phyloP scores from a whole-genome alignment of 2,888 invertebrate genomes.

The Horisme vitalbata region DNA sequence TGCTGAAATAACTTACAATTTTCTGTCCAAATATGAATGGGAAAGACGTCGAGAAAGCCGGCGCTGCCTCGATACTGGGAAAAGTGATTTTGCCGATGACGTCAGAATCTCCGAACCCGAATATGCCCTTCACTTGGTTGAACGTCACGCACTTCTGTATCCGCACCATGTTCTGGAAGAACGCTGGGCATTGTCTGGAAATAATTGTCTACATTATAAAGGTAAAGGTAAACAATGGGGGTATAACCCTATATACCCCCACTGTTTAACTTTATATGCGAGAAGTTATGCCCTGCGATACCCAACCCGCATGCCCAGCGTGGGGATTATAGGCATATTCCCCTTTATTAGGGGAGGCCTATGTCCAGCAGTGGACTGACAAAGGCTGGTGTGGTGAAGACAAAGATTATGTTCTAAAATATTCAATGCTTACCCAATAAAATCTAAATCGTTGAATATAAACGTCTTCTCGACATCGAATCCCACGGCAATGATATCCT shows the following conservation, averaged over 20 bases:
- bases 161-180: slow-evolving; percentile 95
- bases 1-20: slow-evolving; percentile 82
- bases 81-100: slow-evolving; percentile 98
- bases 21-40: slow-evolving; percentile 94
- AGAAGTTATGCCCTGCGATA: too few species aligned
- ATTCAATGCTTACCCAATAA: slow-evolving; percentile 89
- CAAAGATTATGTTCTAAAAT: too few species aligned
- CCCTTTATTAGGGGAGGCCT: too few species aligned
- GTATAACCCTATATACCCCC: too few species aligned
- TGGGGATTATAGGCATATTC: too few species aligned
- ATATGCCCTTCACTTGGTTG: slow-evolving; percentile 99
- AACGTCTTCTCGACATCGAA: slow-evolving; percentile 97
- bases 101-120: slow-evolving; percentile 98
- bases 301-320: too few species aligned
- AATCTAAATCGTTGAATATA: slow-evolving; percentile 97
- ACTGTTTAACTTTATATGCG: too few species aligned
- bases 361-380: too few species aligned
- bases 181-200: slow-evolving; percentile 91
- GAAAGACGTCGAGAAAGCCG: slow-evolving; percentile 94
- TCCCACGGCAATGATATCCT: slow-evolving; percentile 98
- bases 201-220: too few species aligned
- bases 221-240: too few species aligned
- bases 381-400: too few species aligned
- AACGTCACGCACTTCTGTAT: slow-evolving; percentile 98
- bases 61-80: slow-evolving; percentile 98